Evolutionary conservation across 1,140 invertebrate species (phyloP), one percentile per base, ranked within the genome.

Genomic region (Pseudachorutes palmiensis): DNA sequence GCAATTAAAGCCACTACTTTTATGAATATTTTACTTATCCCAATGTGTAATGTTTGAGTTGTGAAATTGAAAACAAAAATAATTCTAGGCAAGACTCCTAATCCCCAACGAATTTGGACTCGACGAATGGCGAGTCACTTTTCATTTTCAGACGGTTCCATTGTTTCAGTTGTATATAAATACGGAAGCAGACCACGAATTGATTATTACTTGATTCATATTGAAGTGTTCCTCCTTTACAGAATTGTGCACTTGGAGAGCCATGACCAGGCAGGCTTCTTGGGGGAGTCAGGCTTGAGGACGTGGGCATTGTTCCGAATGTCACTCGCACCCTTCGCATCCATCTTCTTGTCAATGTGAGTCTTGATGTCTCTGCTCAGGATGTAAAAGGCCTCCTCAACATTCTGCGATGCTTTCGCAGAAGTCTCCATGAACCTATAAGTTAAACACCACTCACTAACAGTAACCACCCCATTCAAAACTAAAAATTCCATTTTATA

Each of bases 331-430:
- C 60, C 60, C 55, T 70, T 70, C 28, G 64, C 68, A 31, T 73
- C 91, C 88, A 94, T 83, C 87, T 93, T 93, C 77, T 94, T 94
- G 82, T 95, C 92, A 84, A 91, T 93, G 83, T 95, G 94, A 49
- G 88, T 86, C 82, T 95, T 96, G 74, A 95, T 95, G 79, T 94
- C 92, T 76, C 90, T 86, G 30, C 94, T 94, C 75, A 97, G 83
- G 72, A 91, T 94, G 73, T 91, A 91, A 81, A 95, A 95, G 49
- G 92, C 91, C 71, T 91, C 88, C 80, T 93, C 91, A 49, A 95
- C 91, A 77, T 92, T 92, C 75, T 91, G 89, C 79, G 90, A 92
- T 32, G 89, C 86, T 81, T 94, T 94, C 22, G 92, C 92, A 72
- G 90, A 92, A 51, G 91, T 94, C 82, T 94, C 92, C 86, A 94